These are phyloP conservation scores for Morone saxatilis DNA, from an alignment of 2,113 vertebrate genomes.

Conservation along the genomic window DNA sequence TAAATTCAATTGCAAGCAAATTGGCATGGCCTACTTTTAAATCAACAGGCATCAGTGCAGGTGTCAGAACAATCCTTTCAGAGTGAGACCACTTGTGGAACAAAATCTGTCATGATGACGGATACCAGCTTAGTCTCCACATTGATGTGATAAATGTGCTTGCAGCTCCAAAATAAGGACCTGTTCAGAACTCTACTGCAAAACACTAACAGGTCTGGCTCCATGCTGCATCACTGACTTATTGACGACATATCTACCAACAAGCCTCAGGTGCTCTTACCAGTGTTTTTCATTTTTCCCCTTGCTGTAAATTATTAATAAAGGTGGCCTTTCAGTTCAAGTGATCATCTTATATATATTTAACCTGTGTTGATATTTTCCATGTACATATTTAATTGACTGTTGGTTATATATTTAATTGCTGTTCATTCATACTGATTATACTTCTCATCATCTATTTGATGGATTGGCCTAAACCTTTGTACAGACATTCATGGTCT, in stretches of 20 bases:
- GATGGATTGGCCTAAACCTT: neutral
- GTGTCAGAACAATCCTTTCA: slow-evolving; percentile 8
- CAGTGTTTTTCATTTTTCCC: neutral
- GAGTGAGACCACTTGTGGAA: slow-evolving; percentile 9
- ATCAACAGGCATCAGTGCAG: slow-evolving; percentile 13
- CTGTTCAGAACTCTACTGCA: slow-evolving; percentile 14
- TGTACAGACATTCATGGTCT: neutral
- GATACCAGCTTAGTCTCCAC: slow-evolving; percentile 30
- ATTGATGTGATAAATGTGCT: slow-evolving; percentile 42
- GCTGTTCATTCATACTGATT: neutral
- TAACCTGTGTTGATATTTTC: too few species aligned
- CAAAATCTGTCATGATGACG: slow-evolving; percentile 42
- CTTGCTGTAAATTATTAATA: neutral
- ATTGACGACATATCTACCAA: slow-evolving; percentile 19
- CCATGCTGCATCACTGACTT: slow-evolving; percentile 18
- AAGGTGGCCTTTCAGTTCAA: slow-evolving; percentile 7
- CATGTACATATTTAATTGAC: neutral
- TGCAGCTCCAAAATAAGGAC: slow-evolving; percentile 6
- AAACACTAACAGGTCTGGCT: slow-evolving; percentile 26
- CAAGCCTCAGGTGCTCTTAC: neutral
- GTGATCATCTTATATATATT: neutral
- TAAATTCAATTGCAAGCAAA: slow-evolving; percentile 27
- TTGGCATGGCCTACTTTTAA: slow-evolving; percentile 4
- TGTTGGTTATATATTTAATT: neutral
- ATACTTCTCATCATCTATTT: neutral